These are phyloP conservation scores for Antennarius striatus DNA, from an alignment of 2,113 vertebrate genomes.

Conservation along the genomic window DNA sequence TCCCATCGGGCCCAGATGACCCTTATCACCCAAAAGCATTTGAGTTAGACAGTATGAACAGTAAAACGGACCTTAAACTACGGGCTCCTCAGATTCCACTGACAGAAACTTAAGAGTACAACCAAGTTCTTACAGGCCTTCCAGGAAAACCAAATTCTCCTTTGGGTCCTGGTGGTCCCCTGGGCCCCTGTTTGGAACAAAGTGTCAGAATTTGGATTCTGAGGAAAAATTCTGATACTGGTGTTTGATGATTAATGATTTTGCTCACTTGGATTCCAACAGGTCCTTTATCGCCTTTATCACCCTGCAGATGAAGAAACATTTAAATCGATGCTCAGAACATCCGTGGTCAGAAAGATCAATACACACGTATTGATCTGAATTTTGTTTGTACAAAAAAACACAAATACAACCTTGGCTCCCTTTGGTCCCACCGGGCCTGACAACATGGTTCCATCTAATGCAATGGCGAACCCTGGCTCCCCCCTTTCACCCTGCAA, in stretches of 20 bases:
- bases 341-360: not conserved
- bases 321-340: not conserved
- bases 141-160: constrained; percentile 94
- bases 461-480: constrained; percentile 76
- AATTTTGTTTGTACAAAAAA: not conserved
- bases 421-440: constrained; percentile 82
- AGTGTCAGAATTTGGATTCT: not conserved
- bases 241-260: not conserved
- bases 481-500: constrained; percentile 93
- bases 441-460: constrained; percentile 76
- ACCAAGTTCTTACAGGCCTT: constrained; percentile 82
- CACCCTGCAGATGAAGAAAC: constrained; percentile 80
- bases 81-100: not conserved
- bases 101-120: not conserved
- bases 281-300: constrained; percentile 79
- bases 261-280: constrained; percentile 79
- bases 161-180: constrained; percentile 88
- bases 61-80: too few species aligned
- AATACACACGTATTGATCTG: fast-evolving
- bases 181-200: constrained; percentile 83
- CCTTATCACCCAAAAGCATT: constrained; percentile 70
- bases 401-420: constrained; percentile 60
- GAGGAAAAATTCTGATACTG: too few species aligned
- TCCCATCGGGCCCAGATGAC: constrained; percentile 88
- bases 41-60: not conserved